Conservation (phyloP, 1,140 invertebrate species). For the Drosophila prosaltans region DNA sequence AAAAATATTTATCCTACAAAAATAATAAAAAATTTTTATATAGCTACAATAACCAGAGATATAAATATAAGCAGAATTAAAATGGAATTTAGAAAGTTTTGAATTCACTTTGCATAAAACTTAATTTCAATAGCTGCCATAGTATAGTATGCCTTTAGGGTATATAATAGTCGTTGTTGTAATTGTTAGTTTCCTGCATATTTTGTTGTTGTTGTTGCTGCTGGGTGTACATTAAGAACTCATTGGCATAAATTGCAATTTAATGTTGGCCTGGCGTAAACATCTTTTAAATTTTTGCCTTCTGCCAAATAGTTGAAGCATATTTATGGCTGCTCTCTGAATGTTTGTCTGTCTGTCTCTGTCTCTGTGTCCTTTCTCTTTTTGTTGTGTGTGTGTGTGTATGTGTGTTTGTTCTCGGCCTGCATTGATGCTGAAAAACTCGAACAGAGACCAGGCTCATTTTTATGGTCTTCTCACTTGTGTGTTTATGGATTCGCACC, state of each 20-base stretch:
- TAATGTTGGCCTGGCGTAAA: conserved; percentile 65
- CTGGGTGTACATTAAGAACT: conserved; percentile 77
- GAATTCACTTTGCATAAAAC: no score
- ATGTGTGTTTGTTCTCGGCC: neutral
- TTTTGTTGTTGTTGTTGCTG: conserved; percentile 32
- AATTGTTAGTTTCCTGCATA: neutral
- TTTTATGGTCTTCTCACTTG: conserved; percentile 78
- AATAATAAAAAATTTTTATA: no score
- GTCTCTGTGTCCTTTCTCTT: neutral
- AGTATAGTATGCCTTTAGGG: neutral
- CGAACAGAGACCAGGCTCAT: conserved; percentile 40
- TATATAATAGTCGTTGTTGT: neutral
- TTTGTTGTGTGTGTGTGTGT: neutral
- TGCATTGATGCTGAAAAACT: conserved; percentile 57
- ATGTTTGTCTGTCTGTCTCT: conserved; percentile 15
- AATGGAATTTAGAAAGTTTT: no score
- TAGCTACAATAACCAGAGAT: no score
- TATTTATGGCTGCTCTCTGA: conserved; percentile 68
- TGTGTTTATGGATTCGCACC: conserved; percentile 81
- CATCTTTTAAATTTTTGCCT: conserved; percentile 63
- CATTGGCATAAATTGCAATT: conserved; percentile 82
- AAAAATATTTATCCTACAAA: no score
- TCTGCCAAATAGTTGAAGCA: conserved; percentile 80
- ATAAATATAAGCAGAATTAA: no score
- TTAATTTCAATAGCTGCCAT: no score